Evolutionary conservation across 2,113 vertebrate species (phyloP), one percentile per base, ranked within the genome.

Genomic region (Axis porcinus): DNA sequence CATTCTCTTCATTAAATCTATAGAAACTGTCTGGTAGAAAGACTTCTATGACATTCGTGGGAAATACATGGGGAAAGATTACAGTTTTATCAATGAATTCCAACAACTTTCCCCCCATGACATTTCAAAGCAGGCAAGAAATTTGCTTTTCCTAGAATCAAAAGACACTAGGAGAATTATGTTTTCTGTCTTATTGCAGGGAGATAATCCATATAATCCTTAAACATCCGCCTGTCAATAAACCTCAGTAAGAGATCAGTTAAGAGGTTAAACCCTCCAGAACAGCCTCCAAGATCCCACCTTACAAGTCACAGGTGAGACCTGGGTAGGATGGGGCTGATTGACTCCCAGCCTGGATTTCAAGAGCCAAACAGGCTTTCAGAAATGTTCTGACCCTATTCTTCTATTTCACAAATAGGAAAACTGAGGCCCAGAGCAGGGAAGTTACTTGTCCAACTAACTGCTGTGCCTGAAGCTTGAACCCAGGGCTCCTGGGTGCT

Each of bases 91-190:
- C 91, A 86, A n/a, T 93, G 81, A 96, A 97, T 86, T 81, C 93
- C 91, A 91, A 27, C 86, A 76, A 97, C 93, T 94, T 90, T 47
- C 57, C 33, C 64, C 47, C 81, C 50, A 55, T 95, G 96, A 96
- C 54, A 95, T 97, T 97, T 97, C 92, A 89, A 40, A 97, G 70
- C 79, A 90, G 84, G 55, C 87, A 64, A 91, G 81, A 95, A 81
- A 95, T 92, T 40, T 96, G 85, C 60, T 79, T 93, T 97, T 91
- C 91, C 96, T 96, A 93, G 86, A 93, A 62, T 74, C 94, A 70
- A 70, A 92, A 95, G 95, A 76, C 94, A 88, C 96, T 81, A 93
- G 94, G 89, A 97, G 67, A 97, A 95, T 88, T 78, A 67, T 45
- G 54, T 87, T 95, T 94, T 86, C 89, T 96, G 47, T 94, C 86